Base-by-base conservation (phyloP, 1,140 invertebrate species). In the Pseudobourletiella spinata region DNA sequence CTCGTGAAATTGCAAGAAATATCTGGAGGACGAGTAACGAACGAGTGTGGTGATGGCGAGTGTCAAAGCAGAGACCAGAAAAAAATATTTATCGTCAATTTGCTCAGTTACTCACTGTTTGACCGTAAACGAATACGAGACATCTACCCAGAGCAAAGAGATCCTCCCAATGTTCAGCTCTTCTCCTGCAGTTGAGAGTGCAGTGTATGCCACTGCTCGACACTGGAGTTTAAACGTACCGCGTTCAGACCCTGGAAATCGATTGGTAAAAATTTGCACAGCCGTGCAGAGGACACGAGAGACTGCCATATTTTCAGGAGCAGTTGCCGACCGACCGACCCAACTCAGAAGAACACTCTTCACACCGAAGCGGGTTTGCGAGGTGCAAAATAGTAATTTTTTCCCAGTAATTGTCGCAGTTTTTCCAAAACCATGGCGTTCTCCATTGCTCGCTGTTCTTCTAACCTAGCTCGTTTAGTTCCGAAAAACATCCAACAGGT, bases 401-500 rank as follows among this genome's bases (percentile, higher is more conserved):
- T 39, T 20, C 44, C 22, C 22, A 46, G 24, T 6, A 52, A 52
- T 52, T 43, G 42, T 42, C 18, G 4, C 25, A 42, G 24, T 57
- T 57, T 57, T 32, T 56, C 20, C 8, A 25, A 3, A 48, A 59
- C 43, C 61, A 65, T 65, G 64, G 64, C 59, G 26, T 61, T 65
- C 30, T 61, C 64, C n/a, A 61, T 65, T 61, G 64, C 59, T 8
- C 29, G 64, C 14, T 61, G 55, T 30, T 65, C 64, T 24, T 15
- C 54, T 15, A 61, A 57, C 18, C 44, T 65, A 28, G 43, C 42
- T 35, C 58, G 64, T 2, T 43, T 61, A 3, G 57, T 43, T 24
- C 22, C 59, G 8, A 64, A 59, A 39, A 59, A 56, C 57, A 29
- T 65, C 2, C 64, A 65, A 30, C 59, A 25, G 59, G 64, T 61